Evolutionary conservation across 2,113 vertebrate genomes (phyloP).

Genomic region (Pogonocichla stellata): DNA sequence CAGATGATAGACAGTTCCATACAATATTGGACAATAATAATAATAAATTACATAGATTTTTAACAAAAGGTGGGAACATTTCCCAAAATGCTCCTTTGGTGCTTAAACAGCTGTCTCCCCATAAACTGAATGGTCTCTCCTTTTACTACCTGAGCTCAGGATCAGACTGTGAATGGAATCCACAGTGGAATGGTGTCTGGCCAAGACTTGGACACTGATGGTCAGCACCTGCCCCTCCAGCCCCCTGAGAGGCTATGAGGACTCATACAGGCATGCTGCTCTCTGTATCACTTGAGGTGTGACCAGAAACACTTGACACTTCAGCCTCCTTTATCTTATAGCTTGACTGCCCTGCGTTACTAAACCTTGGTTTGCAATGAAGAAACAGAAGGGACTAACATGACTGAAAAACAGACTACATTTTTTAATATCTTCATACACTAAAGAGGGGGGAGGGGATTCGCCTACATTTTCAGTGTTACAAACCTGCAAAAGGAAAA

Average conservation of each 20-base stretch:
- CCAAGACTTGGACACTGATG: background rate
- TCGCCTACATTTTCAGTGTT: background rate
- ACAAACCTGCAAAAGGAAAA: background rate
- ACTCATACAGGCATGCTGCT: background rate
- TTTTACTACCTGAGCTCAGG: background rate
- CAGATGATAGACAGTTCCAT: background rate
- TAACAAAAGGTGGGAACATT: background rate
- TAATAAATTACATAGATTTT: background rate
- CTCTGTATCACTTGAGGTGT: background rate
- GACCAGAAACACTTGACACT: background rate
- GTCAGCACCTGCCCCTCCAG: background rate
- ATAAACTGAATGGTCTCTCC: background rate
- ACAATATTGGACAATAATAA: background rate
- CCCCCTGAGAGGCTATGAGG: background rate
- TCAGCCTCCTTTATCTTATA: background rate
- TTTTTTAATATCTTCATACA: background rate
- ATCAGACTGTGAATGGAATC: background rate
- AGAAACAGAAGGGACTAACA: background rate
- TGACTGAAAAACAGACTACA: background rate
- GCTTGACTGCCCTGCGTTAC: background rate
- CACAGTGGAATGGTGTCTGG: background rate
- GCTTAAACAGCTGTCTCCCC: background rate
- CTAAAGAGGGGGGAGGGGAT: rapidly evolving
- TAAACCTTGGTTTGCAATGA: background rate
- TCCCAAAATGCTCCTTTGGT: background rate